Base-by-base conservation (phyloP, 2,113 vertebrate genomes). In the Struthidea cinerea region DNA sequence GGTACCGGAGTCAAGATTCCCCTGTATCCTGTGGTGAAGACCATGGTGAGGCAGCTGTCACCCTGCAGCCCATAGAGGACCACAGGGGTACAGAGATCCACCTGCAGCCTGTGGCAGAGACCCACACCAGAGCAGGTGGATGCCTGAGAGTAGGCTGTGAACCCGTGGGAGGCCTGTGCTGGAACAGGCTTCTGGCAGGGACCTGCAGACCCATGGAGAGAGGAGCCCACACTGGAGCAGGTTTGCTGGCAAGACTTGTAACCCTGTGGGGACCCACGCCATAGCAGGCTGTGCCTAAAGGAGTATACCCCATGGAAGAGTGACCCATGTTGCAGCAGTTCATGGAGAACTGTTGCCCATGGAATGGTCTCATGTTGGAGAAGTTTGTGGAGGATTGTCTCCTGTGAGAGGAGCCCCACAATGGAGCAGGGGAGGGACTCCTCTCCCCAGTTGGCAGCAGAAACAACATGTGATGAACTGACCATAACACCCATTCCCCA, bases 201-300 rank as follows among this genome's bases (percentile, higher is more conserved):
- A 59, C 30, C 35, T 59, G 30, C 35, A 41, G 44, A 69, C 35
- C 32, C 9, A 49, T 14, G 35, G 42, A 49, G 64, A 49, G 53
- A 68, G 53, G 18, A 59, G 28, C 53, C 42, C n/a, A 49, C 0
- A 1, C 23, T 41, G 42, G 42, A 57, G 64, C 52, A 37, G 32
- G 20, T 71, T 52, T 52, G 3, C 53, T 61, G 67, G 11, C 16
- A 52, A 32, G 26, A 52, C 16, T 26, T 44, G 46, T 32, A 27
- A 61, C 6, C 16, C 16, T 0, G 0, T 52, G 46, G 33, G 6
- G 37, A 32, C 33, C 47, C 56, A 61, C 0, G 0, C 32, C 35
- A 16, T 35, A 44, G 16, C 39, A 71, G 16, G 20, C 46, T 61
- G 26, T 71, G 16, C 39, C 26, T 71, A 26, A 61, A 37, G 67